Percentiles rank a stretch among this genome's conserved stretches.
Evolutionary conservation across 2,113 vertebrate species (phyloP).

Genomic region (Emydura subglobosa): DNA sequence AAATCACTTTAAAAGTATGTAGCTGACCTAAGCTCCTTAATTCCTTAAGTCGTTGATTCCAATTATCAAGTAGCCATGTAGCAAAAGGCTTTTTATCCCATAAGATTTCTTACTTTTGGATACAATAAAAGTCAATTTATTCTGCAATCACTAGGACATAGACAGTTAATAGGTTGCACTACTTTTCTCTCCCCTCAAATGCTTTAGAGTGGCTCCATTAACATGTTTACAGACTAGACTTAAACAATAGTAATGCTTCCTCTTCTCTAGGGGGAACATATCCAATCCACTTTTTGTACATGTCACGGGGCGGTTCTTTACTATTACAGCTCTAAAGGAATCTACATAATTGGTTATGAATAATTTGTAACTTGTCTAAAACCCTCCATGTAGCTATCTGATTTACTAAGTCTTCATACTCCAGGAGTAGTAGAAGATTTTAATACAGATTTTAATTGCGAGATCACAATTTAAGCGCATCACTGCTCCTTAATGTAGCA

Average conservation of each 20-base stretch:
- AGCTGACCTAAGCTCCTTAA: conserved; percentile 66
- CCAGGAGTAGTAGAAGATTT: conserved; percentile 57
- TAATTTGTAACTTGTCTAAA: conserved; percentile 71
- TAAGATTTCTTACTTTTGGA: conserved; percentile 69
- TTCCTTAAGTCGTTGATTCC: conserved; percentile 71
- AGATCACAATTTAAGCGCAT: conserved; percentile 66
- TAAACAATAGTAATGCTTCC: conserved; percentile 69
- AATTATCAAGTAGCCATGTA: conserved; percentile 68
- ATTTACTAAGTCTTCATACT: conserved; percentile 66
- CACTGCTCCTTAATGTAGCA: conserved; percentile 6
- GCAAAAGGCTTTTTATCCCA: conserved; percentile 69
- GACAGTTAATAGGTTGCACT: conserved; percentile 66
- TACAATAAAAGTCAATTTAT: conserved; percentile 78
- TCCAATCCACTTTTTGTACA: conserved; percentile 63
- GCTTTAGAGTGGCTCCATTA: conserved; percentile 71
- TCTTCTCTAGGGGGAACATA: conserved; percentile 73
- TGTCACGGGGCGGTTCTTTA: conserved; percentile 62
- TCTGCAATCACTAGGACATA: conserved; percentile 65
- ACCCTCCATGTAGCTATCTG: conserved; percentile 69
- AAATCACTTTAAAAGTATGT: conserved; percentile 70
- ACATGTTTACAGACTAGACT: conserved; percentile 73
- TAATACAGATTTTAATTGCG: conserved; percentile 72
- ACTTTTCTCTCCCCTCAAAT: conserved; percentile 68
- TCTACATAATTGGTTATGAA: conserved; percentile 78
- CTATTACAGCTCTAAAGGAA: conserved; percentile 66